Conservation (phyloP, 2,888 invertebrate genomes). For the Athetis lepigone region DNA sequence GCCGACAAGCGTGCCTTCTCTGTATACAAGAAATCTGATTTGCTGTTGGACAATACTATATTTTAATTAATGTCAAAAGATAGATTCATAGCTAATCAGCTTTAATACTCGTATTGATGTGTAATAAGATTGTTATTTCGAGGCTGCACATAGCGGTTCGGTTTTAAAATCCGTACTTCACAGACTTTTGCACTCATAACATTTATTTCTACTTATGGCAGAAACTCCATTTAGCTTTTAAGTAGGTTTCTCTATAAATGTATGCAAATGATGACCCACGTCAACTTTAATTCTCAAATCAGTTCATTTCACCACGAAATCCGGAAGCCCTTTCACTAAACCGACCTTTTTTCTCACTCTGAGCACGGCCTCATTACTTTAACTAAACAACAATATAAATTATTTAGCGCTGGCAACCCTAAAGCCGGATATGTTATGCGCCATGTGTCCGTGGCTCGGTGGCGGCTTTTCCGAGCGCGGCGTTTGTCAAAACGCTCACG, state of each 20-base stretch:
- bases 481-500: constrained; percentile 90
- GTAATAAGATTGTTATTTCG: too few species aligned
- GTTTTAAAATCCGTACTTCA: too few species aligned
- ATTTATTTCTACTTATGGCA: too few species aligned
- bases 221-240: not conserved
- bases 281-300: constrained; percentile 29
- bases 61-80: too few species aligned
- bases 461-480: constrained; percentile 78
- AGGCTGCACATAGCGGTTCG: too few species aligned
- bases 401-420: constrained; percentile 58
- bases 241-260: not conserved
- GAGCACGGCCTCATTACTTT: constrained; percentile 46
- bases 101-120: too few species aligned
- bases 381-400: constrained; percentile 51
- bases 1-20: not conserved
- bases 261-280: constrained; percentile 25
- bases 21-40: not conserved
- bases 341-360: constrained; percentile 51
- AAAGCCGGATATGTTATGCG: constrained; percentile 77
- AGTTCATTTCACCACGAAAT: constrained; percentile 34
- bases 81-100: too few species aligned
- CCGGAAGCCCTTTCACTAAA: constrained; percentile 47
- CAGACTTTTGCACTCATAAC: too few species aligned
- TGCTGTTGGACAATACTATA: not conserved
- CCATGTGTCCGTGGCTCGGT: constrained; percentile 74